Conservation (phyloP, 2,113 vertebrate genomes). For the human region DNA sequence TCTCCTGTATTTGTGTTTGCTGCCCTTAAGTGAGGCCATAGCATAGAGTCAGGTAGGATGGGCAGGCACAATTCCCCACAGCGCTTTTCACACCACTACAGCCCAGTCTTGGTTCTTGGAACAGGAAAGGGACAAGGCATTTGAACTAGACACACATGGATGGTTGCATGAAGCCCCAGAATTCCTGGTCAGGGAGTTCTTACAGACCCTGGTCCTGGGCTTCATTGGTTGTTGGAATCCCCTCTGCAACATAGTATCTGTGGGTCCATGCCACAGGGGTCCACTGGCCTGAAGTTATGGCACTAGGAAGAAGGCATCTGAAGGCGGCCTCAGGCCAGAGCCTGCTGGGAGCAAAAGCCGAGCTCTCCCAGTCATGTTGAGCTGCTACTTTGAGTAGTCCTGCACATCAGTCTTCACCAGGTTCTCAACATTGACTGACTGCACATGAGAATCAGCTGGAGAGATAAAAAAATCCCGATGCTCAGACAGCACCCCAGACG, state of each 20-base stretch:
- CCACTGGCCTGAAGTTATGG: neutral
- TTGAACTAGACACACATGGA: rapidly evolving
- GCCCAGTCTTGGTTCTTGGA: neutral
- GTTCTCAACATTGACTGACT: neutral
- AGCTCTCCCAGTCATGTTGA: neutral
- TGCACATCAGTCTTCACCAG: neutral
- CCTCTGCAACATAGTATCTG: neutral
- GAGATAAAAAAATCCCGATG: neutral
- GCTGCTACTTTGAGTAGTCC: neutral
- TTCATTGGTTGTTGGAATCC: neutral
- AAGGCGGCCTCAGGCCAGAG: neutral
- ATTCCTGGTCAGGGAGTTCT: neutral
- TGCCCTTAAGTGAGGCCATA: neutral
- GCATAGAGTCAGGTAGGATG: neutral
- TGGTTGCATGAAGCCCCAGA: neutral
- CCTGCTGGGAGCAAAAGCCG: neutral
- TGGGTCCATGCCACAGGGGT: neutral
- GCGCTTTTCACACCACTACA: neutral
- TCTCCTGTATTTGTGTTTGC: neutral
- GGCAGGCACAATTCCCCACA: neutral
- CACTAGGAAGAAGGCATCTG: neutral
- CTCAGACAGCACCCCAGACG: neutral
- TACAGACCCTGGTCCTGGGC: neutral
- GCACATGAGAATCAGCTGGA: neutral
- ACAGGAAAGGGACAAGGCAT: neutral